Evolutionary conservation across 53 echinoderm and acorn worm genomes (phyloP).

Genomic region (Henricia sp.): DNA sequence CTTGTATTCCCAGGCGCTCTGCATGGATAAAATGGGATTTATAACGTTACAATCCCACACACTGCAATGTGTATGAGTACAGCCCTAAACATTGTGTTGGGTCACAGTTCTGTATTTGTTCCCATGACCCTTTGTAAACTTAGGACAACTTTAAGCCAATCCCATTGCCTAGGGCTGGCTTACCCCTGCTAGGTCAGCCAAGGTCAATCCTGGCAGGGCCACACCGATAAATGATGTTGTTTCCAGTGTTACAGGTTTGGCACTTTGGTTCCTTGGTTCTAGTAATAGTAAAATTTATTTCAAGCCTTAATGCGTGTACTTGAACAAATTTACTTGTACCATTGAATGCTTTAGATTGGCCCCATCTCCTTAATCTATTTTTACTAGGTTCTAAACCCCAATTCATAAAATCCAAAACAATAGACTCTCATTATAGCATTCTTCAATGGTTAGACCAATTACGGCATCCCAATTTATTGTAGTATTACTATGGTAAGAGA

Average conservation of each 20-base stretch:
- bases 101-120: neutral
- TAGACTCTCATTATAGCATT: no score
- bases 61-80: neutral
- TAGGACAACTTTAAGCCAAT: conserved; percentile 50
- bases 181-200: conserved; percentile 31
- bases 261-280: neutral
- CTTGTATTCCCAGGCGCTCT: neutral
- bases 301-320: no score
- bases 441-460: no score
- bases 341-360: no score
- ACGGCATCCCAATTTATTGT: no score
- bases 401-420: no score
- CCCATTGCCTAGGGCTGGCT: conserved; percentile 40
- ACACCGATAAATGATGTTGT: conserved; percentile 13
- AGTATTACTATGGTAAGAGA: no score
- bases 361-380: no score
- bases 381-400: no score
- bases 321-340: no score
- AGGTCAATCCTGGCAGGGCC: conserved; percentile 21
- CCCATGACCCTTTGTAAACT: conserved; percentile 37
- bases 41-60: neutral
- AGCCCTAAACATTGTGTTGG: neutral
- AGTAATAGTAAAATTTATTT: neutral
- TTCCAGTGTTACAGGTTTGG: neutral
- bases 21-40: conserved; percentile 16